Conservation (phyloP, 2,797 vertebrate species). For the Cyprinodon diabolis region DNA sequence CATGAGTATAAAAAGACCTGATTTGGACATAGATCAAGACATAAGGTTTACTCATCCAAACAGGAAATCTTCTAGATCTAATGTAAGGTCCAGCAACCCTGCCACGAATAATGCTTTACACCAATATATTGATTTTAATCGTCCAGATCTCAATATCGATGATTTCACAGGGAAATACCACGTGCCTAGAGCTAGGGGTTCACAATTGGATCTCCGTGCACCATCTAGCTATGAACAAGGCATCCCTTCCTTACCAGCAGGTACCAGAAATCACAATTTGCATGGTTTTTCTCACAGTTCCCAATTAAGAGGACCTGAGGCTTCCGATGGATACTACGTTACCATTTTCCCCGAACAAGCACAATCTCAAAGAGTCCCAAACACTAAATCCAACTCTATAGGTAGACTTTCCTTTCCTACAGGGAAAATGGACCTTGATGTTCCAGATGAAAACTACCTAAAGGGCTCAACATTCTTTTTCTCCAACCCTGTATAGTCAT, state of each 20-base stretch:
- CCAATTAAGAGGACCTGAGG: slow-evolving; percentile 4
- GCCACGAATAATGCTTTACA: slow-evolving; percentile 14
- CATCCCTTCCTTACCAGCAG: not conserved
- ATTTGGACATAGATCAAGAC: slow-evolving; percentile 57
- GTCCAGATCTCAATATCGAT: slow-evolving; percentile 71
- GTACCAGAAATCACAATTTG: not conserved
- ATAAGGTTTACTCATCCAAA: slow-evolving; percentile 13
- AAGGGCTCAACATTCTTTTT: slow-evolving; percentile 70
- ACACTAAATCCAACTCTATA: slow-evolving; percentile 57
- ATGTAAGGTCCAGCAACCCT: slow-evolving; percentile 42
- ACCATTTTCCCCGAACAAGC: slow-evolving; percentile 59
- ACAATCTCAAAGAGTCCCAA: slow-evolving; percentile 39
- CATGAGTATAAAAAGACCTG: slow-evolving; percentile 48
- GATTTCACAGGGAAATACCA: slow-evolving; percentile 70
- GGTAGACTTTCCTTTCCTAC: slow-evolving; percentile 51
- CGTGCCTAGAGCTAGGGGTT: slow-evolving; percentile 58
- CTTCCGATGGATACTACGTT: slow-evolving; percentile 52
- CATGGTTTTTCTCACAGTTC: slow-evolving; percentile 19
- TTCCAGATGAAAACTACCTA: slow-evolving; percentile 60
- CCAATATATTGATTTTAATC: slow-evolving; percentile 37
- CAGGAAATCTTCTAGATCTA: slow-evolving; percentile 16
- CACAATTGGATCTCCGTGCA: slow-evolving; percentile 23
- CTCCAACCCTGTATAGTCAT: slow-evolving; percentile 65
- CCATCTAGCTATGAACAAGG: slow-evolving; percentile 9
- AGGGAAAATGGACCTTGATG: slow-evolving; percentile 73